Base-by-base conservation (phyloP, 2,797 vertebrate species). In the Ibycter americanus region DNA sequence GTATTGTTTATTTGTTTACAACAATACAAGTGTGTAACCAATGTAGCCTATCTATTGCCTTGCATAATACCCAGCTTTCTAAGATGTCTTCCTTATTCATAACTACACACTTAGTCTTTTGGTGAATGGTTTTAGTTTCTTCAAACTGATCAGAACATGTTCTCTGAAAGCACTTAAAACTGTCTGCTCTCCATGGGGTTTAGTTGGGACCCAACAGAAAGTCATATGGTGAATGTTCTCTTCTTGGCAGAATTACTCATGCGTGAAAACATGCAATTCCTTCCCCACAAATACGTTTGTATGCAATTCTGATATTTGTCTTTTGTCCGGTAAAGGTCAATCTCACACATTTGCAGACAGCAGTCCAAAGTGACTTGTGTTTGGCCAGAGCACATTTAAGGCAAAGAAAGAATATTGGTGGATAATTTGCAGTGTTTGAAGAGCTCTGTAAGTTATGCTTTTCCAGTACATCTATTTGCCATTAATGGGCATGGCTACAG, bases 231-330 rank as follows among this genome's bases (percentile, higher is more conserved):
- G 55, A 90, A 84, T 65, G 31, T 95, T 83, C 31, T 87, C 56
- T 70, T 70, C 65, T 47, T 87, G 87, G 61, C 76, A 96, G 83
- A 96, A 83, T 90, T 94, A 54, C 34, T 96, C n/a, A 38, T 70
- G 74, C 84, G 38, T 31, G 36, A 86, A 97, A 95, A 67, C 11
- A 51, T 79, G 67, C 73, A 70, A 87, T 90, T 92, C 56, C 44
- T 96, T 95, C 83, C 52, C 62, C 63, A 61, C 52, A 91, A 81
- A 82, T 79, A 67, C 54, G 88, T 91, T 55, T 61, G 54, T 34
- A 73, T 73, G 59, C 44, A 89, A 80, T 78, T 88, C 65, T 83
- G 90, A 63, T 66, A 80, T 55, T 89, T 95, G 67, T 66, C 63
- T 83, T 92, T 87, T 5, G 2, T 36, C 42, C 85, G 93, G 32